phyloP scores from a whole-genome alignment of 1,140 invertebrate genomes.

The Cydia strobilella region DNA sequence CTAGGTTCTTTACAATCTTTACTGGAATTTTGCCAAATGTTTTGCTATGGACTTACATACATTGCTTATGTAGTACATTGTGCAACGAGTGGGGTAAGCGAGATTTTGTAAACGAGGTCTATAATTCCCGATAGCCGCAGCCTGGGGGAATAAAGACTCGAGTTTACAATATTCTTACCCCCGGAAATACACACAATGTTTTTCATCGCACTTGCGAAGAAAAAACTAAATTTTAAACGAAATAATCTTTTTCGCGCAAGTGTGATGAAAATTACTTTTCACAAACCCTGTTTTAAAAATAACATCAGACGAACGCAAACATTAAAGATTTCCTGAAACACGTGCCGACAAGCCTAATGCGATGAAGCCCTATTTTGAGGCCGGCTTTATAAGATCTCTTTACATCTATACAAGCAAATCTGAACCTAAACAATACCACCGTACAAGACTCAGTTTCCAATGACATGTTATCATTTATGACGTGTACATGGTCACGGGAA shows the following conservation, averaged over 20 bases:
- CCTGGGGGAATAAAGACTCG: too few relatives aligned
- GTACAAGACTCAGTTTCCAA: not conserved
- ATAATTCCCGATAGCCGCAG: too few relatives aligned
- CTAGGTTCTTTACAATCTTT: not conserved
- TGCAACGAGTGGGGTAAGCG: too few relatives aligned
- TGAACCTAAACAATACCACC: not conserved
- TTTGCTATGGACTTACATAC: not conserved
- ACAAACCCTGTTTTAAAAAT: constrained; percentile 6
- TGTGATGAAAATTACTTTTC: too few relatives aligned
- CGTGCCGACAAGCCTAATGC: constrained; percentile 51
- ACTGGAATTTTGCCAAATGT: not conserved
- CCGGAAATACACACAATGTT: too few relatives aligned
- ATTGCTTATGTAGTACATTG: too few relatives aligned
- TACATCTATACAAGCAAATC: constrained; percentile 33
- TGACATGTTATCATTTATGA: not conserved
- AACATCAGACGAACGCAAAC: constrained; percentile 32
- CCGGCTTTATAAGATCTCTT: constrained; percentile 41
- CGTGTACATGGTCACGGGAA: constrained; percentile 13
- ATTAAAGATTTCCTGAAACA: constrained; percentile 50
- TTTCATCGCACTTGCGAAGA: too few relatives aligned
- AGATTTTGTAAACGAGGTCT: too few relatives aligned
- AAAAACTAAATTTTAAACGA: too few relatives aligned
- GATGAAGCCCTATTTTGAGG: constrained; percentile 57
- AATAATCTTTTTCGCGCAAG: too few relatives aligned
- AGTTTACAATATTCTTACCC: too few relatives aligned